These are phyloP conservation scores for Sialis fuliginosa DNA, from an alignment of 2,888 invertebrate species.

Conservation along the genomic window DNA sequence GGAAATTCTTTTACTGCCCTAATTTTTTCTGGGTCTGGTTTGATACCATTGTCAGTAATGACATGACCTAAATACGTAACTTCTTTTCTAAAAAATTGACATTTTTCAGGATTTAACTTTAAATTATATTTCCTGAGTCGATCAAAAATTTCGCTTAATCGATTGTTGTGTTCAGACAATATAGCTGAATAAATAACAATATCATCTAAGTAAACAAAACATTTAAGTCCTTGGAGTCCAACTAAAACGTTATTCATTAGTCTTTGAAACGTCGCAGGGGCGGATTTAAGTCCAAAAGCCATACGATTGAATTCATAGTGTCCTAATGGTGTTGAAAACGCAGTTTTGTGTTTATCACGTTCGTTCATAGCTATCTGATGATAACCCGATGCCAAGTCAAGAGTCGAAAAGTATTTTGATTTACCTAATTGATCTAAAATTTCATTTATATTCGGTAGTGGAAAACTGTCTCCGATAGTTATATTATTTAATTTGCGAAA, in stretches of 20 bases:
- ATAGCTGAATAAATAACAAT: constrained; percentile 14
- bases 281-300: constrained; percentile 22
- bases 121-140: constrained; percentile 9
- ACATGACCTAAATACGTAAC: constrained; percentile 15
- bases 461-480: constrained; percentile 18
- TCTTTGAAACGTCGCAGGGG: constrained; percentile 22
- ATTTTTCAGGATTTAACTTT: constrained; percentile 11
- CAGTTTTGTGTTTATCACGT: constrained; percentile 18
- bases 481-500: constrained; percentile 20
- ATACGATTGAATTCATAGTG: constrained; percentile 19
- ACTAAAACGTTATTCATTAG: constrained; percentile 19
- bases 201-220: constrained; percentile 19
- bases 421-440: constrained; percentile 21
- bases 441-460: constrained; percentile 19
- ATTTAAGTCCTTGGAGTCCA: constrained; percentile 16
- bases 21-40: constrained; percentile 16
- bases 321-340: constrained; percentile 17
- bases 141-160: constrained; percentile 8
- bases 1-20: constrained; percentile 12
- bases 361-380: constrained; percentile 19
- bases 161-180: constrained; percentile 10
- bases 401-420: constrained; percentile 18
- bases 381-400: constrained; percentile 21
- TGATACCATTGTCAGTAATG: constrained; percentile 12
- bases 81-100: constrained; percentile 10